phyloP scores from a whole-genome alignment of 2,113 vertebrate genomes.

The human region GRCh38 chr6:56213501-56214000 shows the following conservation, averaged over 20 bases:
- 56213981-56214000: not conserved
- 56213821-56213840: not conserved
- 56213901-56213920: conserved; percentile 48
- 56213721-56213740: not conserved
- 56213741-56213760: not conserved
- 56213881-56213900: not conserved
- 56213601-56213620: not conserved
- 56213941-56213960: conserved; percentile 29
- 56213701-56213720: not conserved
- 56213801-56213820: not conserved
- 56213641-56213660: not conserved
- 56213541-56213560: not conserved
- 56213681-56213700: not conserved
- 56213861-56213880: not conserved
- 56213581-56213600: not conserved
- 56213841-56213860: not conserved
- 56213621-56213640: not conserved
- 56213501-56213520: not conserved
- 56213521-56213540: not conserved
- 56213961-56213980: conserved; percentile 44
- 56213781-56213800: not conserved
- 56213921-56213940: not conserved
- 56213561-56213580: not conserved
- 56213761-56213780: not conserved
- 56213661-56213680: not conserved